A percentile compares a stretch with the other conserved stretches of the same genome.
These are phyloP conservation scores for Sebastes itinus DNA, from an alignment of 2,797 vertebrate species.

Conservation along the genomic window DNA sequence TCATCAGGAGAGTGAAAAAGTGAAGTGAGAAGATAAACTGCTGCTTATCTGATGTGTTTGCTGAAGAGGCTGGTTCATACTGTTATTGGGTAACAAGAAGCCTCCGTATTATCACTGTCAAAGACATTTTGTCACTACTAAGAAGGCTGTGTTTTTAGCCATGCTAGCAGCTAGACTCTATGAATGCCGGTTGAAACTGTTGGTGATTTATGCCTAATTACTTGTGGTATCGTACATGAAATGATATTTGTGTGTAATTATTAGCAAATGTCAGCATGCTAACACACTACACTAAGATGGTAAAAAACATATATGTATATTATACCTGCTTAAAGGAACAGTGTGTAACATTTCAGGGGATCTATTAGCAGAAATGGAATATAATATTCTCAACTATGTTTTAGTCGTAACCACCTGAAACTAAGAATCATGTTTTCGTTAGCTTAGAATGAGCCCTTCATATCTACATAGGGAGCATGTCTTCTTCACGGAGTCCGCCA, in stretches of 20 bases:
- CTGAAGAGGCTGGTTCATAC: not conserved
- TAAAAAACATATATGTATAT: too few species aligned
- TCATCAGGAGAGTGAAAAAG: not conserved
- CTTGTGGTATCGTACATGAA: not conserved
- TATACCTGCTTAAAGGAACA: too few species aligned
- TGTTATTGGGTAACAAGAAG: not conserved
- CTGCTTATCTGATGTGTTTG: not conserved
- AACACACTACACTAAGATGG: too few species aligned
- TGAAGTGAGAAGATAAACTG: not conserved
- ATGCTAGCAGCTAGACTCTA: not conserved
- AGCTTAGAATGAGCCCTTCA: too few species aligned
- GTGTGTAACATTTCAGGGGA: too few species aligned
- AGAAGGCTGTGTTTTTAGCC: not conserved
- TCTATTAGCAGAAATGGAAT: too few species aligned
- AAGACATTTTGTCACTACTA: not conserved
- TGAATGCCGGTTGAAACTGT: not conserved
- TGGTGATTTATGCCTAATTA: not conserved
- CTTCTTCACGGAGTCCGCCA: too few species aligned
- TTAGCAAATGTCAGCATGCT: too few species aligned
- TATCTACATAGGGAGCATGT: too few species aligned
- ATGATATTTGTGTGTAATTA: not conserved
- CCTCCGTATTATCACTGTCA: not conserved
- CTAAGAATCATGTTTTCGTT: too few species aligned
- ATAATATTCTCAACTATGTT: too few species aligned
- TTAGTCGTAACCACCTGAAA: too few species aligned